These are phyloP conservation scores for Dasypus novemcinctus DNA, from an alignment of 2,113 vertebrate species.

Conservation along the genomic window DNA sequence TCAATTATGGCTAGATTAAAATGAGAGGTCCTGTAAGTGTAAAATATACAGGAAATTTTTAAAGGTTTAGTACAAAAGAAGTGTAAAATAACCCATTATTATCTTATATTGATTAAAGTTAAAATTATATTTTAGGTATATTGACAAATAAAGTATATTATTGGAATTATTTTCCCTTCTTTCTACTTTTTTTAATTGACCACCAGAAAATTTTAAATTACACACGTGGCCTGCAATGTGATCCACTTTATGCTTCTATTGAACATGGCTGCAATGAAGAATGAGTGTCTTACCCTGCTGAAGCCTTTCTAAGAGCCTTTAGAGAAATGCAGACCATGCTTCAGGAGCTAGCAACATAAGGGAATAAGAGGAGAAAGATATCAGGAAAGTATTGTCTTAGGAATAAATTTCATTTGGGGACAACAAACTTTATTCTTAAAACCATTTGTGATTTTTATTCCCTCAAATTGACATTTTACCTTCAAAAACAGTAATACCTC, in stretches of 20 bases:
- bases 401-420: not conserved
- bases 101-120: not conserved
- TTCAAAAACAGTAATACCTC: constrained; percentile 50
- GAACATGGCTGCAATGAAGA: not conserved
- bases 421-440: constrained; percentile 5
- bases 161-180: not conserved
- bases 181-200: not conserved
- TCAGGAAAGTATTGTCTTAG: not conserved
- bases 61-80: not conserved
- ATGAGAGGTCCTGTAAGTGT: not conserved
- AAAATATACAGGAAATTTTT: not conserved
- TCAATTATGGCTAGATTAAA: not conserved
- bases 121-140: not conserved
- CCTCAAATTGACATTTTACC: constrained; percentile 46
- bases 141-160: not conserved
- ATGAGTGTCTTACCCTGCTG: not conserved
- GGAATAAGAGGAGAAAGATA: not conserved
- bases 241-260: not conserved
- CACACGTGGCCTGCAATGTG: not conserved
- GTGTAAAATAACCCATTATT: not conserved
- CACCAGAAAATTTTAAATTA: not conserved
- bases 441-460: constrained; percentile 18
- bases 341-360: not conserved
- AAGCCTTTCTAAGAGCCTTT: not conserved
- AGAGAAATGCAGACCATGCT: not conserved